Conservation (phyloP, 2,113 vertebrate species). For the Ictidomys tridecemlineatus region DNA sequence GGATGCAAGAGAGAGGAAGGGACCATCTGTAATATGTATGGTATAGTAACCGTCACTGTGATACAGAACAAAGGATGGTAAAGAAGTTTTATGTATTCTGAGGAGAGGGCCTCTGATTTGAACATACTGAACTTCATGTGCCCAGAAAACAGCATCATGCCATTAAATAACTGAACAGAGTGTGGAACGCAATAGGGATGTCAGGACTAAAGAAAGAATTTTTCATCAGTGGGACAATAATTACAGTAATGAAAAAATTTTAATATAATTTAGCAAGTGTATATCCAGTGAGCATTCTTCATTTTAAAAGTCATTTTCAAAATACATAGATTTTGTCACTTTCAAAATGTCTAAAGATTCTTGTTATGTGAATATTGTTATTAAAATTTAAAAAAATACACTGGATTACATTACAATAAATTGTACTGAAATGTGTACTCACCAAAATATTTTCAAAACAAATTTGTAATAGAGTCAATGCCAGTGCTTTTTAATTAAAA, state of each 20-base stretch:
- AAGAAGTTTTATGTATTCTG: too few species aligned
- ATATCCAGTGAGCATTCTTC: too few species aligned
- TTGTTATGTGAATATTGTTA: too few species aligned
- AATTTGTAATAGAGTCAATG: not conserved
- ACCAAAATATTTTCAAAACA: not conserved
- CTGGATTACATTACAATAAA: not conserved
- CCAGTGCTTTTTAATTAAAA: not conserved
- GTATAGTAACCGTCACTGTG: too few species aligned
- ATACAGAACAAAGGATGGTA: too few species aligned
- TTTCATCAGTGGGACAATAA: not conserved
- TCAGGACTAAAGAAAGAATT: not conserved
- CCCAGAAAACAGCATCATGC: not conserved
- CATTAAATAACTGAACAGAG: not conserved
- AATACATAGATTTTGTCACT: too few species aligned
- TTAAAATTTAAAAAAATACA: not conserved
- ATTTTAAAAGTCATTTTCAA: too few species aligned
- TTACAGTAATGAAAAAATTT: not conserved
- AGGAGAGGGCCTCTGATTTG: too few species aligned
- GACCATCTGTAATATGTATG: too few species aligned
- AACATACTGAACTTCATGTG: too few species aligned
- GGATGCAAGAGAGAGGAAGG: too few species aligned
- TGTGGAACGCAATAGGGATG: not conserved
- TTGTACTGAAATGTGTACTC: not conserved
- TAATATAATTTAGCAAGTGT: not conserved
- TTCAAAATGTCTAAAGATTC: too few species aligned